phyloP scores from a whole-genome alignment of 2,113 vertebrate genomes.

The Nipponia nippon region DNA sequence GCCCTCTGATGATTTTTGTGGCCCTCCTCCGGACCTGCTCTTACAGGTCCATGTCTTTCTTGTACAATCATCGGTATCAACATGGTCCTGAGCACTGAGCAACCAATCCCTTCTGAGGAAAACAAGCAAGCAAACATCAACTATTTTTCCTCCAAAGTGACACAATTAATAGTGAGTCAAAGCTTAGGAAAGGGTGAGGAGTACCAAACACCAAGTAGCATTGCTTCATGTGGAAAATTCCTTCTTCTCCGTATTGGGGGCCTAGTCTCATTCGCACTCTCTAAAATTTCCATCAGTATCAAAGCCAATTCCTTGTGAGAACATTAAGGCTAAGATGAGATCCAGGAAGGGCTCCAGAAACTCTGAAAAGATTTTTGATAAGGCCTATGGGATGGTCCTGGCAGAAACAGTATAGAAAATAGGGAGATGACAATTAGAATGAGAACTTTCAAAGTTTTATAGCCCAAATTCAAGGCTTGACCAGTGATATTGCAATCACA shows the following conservation, averaged over 20 bases:
- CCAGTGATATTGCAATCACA: background rate
- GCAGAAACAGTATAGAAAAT: background rate
- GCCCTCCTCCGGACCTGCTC: background rate
- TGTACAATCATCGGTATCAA: background rate
- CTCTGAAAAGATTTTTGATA: background rate
- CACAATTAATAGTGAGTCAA: background rate
- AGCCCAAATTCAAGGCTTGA: background rate
- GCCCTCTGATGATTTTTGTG: background rate
- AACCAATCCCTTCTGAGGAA: background rate
- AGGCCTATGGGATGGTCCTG: background rate
- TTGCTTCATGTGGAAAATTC: background rate
- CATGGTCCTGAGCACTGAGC: background rate
- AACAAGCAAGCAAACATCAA: background rate
- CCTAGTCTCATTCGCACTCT: background rate
- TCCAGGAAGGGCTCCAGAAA: background rate
- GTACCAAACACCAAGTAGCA: background rate
- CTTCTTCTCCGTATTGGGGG: fast-evolving
- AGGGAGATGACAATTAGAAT: background rate
- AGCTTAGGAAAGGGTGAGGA: background rate
- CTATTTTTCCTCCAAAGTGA: background rate
- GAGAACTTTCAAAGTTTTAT: background rate
- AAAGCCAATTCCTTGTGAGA: background rate
- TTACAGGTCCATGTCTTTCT: background rate
- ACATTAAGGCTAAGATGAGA: background rate
- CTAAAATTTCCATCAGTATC: background rate